Evolutionary conservation across 2,113 vertebrate genomes (phyloP), one percentile per base, ranked within the genome.

Genomic region (Phoenicopterus ruber): DNA sequence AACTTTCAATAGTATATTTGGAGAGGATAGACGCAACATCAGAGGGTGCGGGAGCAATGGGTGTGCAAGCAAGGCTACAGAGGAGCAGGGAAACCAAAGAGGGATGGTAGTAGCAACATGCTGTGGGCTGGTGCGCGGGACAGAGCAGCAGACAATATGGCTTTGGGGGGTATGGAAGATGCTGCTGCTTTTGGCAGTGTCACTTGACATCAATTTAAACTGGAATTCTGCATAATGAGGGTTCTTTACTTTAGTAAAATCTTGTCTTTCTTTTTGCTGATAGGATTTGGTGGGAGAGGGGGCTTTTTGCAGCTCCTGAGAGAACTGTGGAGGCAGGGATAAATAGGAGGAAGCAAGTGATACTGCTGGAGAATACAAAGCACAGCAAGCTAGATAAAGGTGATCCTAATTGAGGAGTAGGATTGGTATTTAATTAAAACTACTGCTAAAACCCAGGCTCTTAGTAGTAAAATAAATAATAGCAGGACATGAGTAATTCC

Each of bases 381-480:
- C 21, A 42, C 65, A 87, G 74, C n/a, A 20, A 81, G 65, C 65
- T 65, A 87, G 94, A 78, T 82, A 77, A 87, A 95, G 80, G 81
- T 94, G 91, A 85, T 82, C 81, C 72, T 96, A 88, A 94, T 36
- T 95, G 93, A 90, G 87, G 74, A 90, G 77, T 79, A 95, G 92
- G 80, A 76, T 61, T 69, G 92, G 84, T 82, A 67, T 76, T 96
- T 93, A 95, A 96, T 97, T 96, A 95, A 96, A 95, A 82, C 72
- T 94, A 20, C 63, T 81, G 36, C 80, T 96, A 80, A 95, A 96
- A 92, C 4, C 13, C 15, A 81, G 54, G 74, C 81, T 95, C 88
- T 93, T 89, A 59, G 84, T 73, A 82, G 89, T 90, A 95, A 95
- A 95, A 93, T 66, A 96, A 95, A 91, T 96, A 93, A 84, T 82